These are phyloP conservation scores for Mythimna lalbum DNA, from an alignment of 2,888 invertebrate genomes.

Conservation along the genomic window DNA sequence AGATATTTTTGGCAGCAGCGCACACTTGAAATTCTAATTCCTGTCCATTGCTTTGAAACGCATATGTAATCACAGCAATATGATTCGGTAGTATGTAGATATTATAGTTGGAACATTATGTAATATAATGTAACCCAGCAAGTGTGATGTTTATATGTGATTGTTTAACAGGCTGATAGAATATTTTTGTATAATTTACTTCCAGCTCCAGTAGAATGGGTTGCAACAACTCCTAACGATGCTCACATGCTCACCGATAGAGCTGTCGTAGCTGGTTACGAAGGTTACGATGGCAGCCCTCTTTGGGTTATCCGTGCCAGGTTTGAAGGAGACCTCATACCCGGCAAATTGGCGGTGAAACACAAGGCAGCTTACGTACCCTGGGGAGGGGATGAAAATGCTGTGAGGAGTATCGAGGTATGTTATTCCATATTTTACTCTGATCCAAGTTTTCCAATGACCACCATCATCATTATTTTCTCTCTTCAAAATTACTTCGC, in stretches of 20 bases:
- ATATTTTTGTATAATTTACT: constrained; percentile 2
- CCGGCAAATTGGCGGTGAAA: constrained; percentile 85
- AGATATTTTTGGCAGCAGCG: constrained; percentile 41
- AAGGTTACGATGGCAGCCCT: constrained; percentile 84
- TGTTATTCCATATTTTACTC: constrained; percentile 8
- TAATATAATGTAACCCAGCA: not conserved
- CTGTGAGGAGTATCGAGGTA: constrained; percentile 82
- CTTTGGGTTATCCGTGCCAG: constrained; percentile 85
- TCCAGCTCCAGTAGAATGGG: constrained; percentile 82
- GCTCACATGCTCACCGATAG: constrained; percentile 75
- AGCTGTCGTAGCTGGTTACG: constrained; percentile 85
- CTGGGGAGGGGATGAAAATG: constrained; percentile 83
- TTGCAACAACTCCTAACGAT: constrained; percentile 73
- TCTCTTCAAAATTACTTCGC: too few relatives aligned
- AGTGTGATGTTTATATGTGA: not conserved
- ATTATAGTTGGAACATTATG: not conserved
- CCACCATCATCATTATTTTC: too few relatives aligned
- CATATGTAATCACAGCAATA: constrained; percentile 6
- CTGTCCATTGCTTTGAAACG: constrained; percentile 9
- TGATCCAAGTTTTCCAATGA: not conserved
- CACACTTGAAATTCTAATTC: constrained; percentile 11
- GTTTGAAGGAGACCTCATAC: constrained; percentile 82
- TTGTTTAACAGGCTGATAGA: not conserved
- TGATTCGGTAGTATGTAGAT: not conserved
- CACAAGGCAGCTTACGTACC: constrained; percentile 83